These are phyloP conservation scores for Agrochola lychnidis DNA, from an alignment of 2,888 invertebrate genomes.

Conservation along the genomic window DNA sequence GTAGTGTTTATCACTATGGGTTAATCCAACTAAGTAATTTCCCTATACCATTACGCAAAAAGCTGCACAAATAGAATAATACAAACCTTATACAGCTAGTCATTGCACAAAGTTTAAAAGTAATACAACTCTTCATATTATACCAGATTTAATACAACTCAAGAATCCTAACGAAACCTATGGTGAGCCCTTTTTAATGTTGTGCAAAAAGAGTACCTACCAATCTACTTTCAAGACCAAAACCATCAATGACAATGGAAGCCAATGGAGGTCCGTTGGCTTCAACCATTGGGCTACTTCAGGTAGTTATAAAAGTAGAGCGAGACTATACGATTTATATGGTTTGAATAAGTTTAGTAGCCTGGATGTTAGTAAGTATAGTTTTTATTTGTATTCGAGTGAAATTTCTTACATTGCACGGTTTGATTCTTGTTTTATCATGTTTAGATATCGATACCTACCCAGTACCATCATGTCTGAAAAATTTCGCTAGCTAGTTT, in stretches of 20 bases:
- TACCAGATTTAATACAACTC: too few species aligned
- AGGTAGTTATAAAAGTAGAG: background rate
- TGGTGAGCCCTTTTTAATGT: background rate
- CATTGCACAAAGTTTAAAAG: too few species aligned
- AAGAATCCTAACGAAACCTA: background rate
- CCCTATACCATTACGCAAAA: too few species aligned
- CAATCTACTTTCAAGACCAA: background rate
- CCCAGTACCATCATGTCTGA: background rate
- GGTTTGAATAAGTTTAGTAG: background rate
- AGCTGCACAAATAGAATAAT: too few species aligned
- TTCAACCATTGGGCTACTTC: background rate
- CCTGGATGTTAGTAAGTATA: background rate
- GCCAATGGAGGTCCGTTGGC: too few species aligned
- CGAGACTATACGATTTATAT: background rate
- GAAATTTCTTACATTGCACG: background rate
- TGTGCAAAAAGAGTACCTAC: background rate
- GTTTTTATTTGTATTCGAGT: background rate
- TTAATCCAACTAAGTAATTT: background rate
- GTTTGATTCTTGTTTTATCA: background rate
- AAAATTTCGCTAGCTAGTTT: too few species aligned
- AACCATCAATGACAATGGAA: background rate
- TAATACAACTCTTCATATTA: too few species aligned
- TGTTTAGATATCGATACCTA: background rate
- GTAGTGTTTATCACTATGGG: too few species aligned
- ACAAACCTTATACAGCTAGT: too few species aligned